phyloP scores from a whole-genome alignment of 2,113 vertebrate genomes.

The Sialia sialis region DNA sequence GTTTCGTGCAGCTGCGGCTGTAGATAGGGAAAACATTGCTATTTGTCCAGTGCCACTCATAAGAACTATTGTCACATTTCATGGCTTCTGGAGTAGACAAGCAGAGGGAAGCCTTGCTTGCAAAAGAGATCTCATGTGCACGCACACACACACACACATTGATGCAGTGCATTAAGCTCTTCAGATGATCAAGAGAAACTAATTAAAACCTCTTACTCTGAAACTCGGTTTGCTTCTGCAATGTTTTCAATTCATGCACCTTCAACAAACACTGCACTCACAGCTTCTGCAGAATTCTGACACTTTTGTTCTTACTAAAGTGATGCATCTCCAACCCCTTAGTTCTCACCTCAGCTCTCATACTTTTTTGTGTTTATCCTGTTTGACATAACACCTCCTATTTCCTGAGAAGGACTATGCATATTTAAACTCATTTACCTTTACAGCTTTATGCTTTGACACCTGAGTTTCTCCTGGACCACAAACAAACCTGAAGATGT shows the following conservation, averaged over 20 bases:
- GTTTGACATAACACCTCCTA: neutral
- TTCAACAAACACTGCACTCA: neutral
- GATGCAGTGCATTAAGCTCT: neutral
- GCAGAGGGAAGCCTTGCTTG: neutral
- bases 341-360: neutral
- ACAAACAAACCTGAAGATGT: neutral
- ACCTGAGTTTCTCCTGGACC: neutral
- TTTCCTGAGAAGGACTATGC: neutral
- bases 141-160: neutral
- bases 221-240: neutral
- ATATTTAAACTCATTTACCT: neutral
- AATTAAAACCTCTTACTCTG: neutral
- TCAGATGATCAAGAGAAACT: neutral
- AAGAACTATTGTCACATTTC: neutral
- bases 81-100: neutral
- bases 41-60: neutral
- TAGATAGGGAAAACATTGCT: neutral
- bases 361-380: neutral
- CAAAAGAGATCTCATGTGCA: fast-evolving
- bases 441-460: neutral
- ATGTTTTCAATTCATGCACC: neutral
- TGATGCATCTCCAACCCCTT: neutral
- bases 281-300: neutral
- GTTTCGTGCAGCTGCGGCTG: neutral
- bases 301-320: neutral